These are phyloP conservation scores for Eupithecia vulgata DNA, from an alignment of 2,888 invertebrate species.

Conservation along the genomic window DNA sequence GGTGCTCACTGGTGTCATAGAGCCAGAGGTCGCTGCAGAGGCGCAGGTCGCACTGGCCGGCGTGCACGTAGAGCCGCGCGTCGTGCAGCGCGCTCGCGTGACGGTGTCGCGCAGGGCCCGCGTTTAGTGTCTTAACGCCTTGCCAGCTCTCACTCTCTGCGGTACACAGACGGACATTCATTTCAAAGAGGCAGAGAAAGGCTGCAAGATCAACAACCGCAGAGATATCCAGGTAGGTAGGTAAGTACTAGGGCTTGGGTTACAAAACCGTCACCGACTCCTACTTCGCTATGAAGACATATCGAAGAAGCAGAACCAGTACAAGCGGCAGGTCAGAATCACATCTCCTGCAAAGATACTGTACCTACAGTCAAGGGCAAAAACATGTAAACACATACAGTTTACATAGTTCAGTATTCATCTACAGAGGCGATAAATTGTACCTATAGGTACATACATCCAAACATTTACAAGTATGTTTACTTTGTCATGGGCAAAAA, in stretches of 20 bases:
- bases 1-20: constrained; percentile 87
- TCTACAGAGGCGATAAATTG: too few relatives aligned
- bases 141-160: constrained; percentile 94
- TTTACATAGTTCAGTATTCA: too few relatives aligned
- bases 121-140: constrained; percentile 67
- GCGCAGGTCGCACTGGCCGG: constrained; percentile 93
- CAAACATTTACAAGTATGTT: too few relatives aligned
- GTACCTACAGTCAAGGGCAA: background rate
- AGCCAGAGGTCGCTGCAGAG: constrained; percentile 91
- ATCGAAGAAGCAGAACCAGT: background rate
- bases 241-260: too few relatives aligned
- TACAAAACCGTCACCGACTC: too few relatives aligned
- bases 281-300: too few relatives aligned
- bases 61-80: constrained; percentile 93
- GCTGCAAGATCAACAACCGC: background rate
- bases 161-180: background rate
- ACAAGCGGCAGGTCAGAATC: background rate
- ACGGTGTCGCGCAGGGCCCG: constrained; percentile 89
- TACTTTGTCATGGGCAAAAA: too few relatives aligned
- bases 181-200: background rate
- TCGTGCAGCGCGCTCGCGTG: constrained; percentile 92
- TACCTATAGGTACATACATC: too few relatives aligned
- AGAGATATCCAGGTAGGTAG: too few relatives aligned
- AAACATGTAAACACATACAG: too few relatives aligned
- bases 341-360: background rate